Evolutionary conservation across 2,113 vertebrate species (phyloP).

Genomic region (Orcinus orca): DNA sequence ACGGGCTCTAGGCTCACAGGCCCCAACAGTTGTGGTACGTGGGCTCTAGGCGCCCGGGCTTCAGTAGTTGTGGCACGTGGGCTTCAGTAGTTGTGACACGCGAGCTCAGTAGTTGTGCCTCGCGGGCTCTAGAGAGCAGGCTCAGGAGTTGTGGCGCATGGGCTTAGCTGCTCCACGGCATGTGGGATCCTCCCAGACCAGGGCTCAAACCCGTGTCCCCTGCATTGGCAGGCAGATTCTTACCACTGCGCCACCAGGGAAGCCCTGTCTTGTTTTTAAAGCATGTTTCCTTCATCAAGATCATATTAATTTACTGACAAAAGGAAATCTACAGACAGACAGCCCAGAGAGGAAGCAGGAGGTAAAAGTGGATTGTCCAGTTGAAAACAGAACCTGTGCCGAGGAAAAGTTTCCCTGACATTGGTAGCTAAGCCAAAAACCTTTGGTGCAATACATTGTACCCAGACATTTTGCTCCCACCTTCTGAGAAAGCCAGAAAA

Average conservation of each 20-base stretch:
- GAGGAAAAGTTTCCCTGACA: not conserved
- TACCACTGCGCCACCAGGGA: not conserved
- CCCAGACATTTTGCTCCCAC: not conserved
- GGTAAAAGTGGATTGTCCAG: not conserved
- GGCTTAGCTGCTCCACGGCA: no score
- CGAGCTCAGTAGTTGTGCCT: no score
- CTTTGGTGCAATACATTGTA: not conserved
- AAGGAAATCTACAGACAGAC: constrained; percentile 15
- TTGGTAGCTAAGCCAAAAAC: not conserved
- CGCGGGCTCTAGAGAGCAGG: no score
- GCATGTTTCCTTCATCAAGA: constrained; percentile 59
- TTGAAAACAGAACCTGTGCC: not conserved
- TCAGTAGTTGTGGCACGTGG: no score
- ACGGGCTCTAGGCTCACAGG: no score
- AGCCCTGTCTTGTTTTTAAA: not conserved
- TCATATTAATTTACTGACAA: constrained; percentile 45
- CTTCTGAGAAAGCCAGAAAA: not conserved
- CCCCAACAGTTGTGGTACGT: no score
- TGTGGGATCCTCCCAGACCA: no score
- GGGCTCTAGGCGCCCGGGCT: no score
- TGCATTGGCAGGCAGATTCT: no score
- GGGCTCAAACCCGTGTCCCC: no score
- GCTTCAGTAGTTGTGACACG: no score
- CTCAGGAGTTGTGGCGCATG: no score
- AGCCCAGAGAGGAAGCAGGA: not conserved